Evolutionary conservation across 2,888 invertebrate species (phyloP), one percentile per base, ranked within the genome.

Genomic region (Pseudococcus viburni): DNA sequence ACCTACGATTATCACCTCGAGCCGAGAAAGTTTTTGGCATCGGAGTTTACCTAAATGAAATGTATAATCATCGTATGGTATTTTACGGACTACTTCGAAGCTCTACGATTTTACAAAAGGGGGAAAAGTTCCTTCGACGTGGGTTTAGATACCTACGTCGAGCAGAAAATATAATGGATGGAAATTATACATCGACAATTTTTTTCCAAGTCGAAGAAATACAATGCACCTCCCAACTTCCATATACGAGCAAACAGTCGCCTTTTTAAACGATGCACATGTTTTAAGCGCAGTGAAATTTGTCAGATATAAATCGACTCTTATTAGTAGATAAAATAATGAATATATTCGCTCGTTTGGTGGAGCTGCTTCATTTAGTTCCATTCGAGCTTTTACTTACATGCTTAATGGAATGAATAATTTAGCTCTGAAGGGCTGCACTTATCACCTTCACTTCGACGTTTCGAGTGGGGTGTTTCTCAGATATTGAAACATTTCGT

Each of bases 331-430:
- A 42, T 80, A 80, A 42, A 80, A 19, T 80, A 80, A 80, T 80
- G 80, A 80, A 80, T 80, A 80, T 42, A 42, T 80, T 80, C 19
- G 42, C n/a, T n/a, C 42, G n/a, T 46, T 42, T n/a, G 80, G 7
- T 9, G 80, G 19, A 9, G 80, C 33, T 6, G 12, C 33, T 5
- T 33, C 33, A 33, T 42, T 77, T 9, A 7, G 59, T 5, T 59
- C 6, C 19, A 59, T 59, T 19, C 59, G 59, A 59, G 46, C 42
- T 80, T 80, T 80, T 19, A 80, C 80, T 42, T 80, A 8, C 46
- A 42, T 80, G 80, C 8, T 80, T 80, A 80, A 80, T 80, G 80
- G 80, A 80, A 80, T 80, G 80, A 80, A 80, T 80, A 80, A 80
- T 80, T 80, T 80, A 80, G 80, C n/a, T 80, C 42, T 42, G 80